A percentile compares a stretch with the other conserved stretches of the same genome.
Conservation (phyloP, 1,140 invertebrate species). For the Dufourea novaeangliae region DNA sequence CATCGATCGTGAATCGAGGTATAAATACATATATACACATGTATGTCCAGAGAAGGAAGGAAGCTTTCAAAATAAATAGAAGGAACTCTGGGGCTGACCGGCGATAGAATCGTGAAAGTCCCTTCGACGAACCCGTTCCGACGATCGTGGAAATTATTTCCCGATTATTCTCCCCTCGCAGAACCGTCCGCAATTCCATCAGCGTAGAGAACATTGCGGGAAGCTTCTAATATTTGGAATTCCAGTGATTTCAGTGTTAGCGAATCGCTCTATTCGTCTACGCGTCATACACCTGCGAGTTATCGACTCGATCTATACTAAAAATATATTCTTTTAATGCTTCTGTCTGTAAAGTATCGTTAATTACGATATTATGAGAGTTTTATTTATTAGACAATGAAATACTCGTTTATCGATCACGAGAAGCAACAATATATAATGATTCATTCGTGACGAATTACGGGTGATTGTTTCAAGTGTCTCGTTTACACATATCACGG, state of each 20-base stretch:
- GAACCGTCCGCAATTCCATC: neutral
- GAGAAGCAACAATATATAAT: too few species aligned
- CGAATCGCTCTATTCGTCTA: neutral
- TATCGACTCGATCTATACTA: neutral
- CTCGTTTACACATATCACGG: neutral
- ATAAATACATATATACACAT: neutral
- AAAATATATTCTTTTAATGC: neutral
- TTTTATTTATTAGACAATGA: too few species aligned
- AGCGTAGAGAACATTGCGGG: neutral
- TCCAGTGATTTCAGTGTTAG: too few species aligned
- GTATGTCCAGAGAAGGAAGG: neutral
- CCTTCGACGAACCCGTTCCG: neutral
- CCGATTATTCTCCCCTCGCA: neutral
- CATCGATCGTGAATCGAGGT: neutral
- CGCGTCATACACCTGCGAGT: too few species aligned
- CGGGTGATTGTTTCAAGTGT: neutral
- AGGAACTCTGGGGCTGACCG: neutral
- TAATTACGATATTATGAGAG: too few species aligned
- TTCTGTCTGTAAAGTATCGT: too few species aligned
- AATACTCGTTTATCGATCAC: too few species aligned
- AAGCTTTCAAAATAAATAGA: slow-evolving; percentile 12
- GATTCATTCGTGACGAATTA: neutral
- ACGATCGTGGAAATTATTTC: neutral
- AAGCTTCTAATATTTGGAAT: neutral
- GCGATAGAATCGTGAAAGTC: neutral